phyloP scores from a whole-genome alignment of 2,888 invertebrate genomes.

The Apamea epomidion region DNA sequence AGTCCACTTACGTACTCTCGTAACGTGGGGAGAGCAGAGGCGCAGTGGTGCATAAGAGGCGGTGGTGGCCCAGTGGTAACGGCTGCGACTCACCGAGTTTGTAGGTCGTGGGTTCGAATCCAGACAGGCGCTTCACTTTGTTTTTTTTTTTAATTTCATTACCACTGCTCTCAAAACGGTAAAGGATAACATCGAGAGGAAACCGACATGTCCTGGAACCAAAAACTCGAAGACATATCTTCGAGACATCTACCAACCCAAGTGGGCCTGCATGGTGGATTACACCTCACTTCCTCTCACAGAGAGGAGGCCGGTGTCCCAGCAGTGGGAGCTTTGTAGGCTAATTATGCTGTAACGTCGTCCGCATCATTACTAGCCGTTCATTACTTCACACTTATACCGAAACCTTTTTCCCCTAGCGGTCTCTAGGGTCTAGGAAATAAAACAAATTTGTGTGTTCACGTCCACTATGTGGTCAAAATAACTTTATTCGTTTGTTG shows the following conservation, averaged over 20 bases:
- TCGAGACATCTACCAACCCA: too few species aligned
- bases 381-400: not conserved
- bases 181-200: too few species aligned
- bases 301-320: not conserved
- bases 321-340: not conserved
- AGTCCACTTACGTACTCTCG: not conserved
- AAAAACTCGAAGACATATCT: too few species aligned
- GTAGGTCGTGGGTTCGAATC: not conserved
- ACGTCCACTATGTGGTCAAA: not conserved
- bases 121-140: too few species aligned
- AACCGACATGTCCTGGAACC: too few species aligned
- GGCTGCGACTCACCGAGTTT: not conserved
- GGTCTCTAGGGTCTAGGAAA: not conserved
- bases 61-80: not conserved
- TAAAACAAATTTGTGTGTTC: not conserved
- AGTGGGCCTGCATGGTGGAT: too few species aligned
- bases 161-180: too few species aligned
- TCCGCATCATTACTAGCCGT: not conserved
- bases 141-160: not conserved
- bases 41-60: not conserved
- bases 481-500: not conserved
- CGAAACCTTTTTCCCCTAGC: not conserved
- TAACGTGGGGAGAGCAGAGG: not conserved
- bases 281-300: too few species aligned
- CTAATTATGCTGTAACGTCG: not conserved